Evolutionary conservation across 2,113 vertebrate genomes (phyloP).

Genomic region (Todiramphus saurophagus): DNA sequence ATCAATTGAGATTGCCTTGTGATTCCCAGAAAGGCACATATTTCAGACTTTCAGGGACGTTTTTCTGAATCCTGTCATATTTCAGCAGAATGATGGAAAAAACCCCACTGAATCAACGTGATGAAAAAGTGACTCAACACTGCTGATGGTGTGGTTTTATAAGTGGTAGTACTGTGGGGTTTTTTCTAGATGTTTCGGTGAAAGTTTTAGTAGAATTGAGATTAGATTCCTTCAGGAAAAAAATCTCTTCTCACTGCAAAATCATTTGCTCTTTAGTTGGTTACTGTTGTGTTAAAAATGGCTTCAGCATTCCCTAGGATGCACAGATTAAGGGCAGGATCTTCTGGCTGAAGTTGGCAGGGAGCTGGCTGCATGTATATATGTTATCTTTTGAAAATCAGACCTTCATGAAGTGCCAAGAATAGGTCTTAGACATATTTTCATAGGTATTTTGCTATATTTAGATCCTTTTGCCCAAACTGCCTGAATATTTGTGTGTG

Average conservation of each 20-base stretch:
- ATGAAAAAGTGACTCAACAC: background rate
- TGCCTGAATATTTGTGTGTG: background rate
- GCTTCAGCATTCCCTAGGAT: background rate
- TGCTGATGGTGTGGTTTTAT: background rate
- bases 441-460: too few species aligned
- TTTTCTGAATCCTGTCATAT: background rate
- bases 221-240: background rate
- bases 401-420: background rate
- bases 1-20: background rate
- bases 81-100: background rate
- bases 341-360: background rate
- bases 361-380: accelerated
- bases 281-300: background rate
- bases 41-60: background rate
- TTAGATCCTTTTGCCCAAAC: background rate
- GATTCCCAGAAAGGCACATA: background rate
- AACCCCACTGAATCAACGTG: too few species aligned
- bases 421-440: background rate
- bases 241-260: background rate
- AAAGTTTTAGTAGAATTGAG: background rate
- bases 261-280: background rate
- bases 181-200: background rate
- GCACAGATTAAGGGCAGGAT: too few species aligned
- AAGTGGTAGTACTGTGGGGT: background rate
- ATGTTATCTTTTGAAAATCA: background rate